Conservation (phyloP, 2,888 invertebrate genomes). For the Hydrotaea cyrtoneurina region DNA sequence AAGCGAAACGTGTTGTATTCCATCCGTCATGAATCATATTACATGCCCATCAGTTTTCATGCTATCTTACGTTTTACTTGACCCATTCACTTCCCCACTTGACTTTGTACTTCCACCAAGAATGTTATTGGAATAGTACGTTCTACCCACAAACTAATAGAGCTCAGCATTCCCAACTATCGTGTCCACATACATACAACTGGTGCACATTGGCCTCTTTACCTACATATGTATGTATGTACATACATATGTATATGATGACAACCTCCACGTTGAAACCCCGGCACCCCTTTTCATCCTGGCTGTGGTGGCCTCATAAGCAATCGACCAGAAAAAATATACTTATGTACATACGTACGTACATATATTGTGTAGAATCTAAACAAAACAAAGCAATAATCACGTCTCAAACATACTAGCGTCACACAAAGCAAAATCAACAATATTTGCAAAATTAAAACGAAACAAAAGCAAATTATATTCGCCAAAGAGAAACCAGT, state of each 20-base stretch:
- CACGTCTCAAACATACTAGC: background rate
- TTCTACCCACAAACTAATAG: background rate
- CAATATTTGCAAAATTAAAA: background rate
- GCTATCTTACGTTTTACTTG: background rate
- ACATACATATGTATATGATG: background rate
- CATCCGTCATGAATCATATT: constrained; percentile 38
- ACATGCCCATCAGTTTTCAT: background rate
- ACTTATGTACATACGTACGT: too few relatives aligned
- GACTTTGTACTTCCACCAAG: background rate
- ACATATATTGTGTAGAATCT: background rate
- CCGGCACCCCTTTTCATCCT: background rate
- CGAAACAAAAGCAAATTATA: background rate
- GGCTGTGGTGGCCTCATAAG: background rate
- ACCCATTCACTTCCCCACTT: background rate
- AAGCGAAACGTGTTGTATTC: background rate
- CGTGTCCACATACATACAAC: background rate
- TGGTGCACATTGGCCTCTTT: constrained; percentile 50
- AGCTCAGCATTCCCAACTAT: background rate
- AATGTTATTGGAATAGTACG: background rate
- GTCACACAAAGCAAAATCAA: background rate
- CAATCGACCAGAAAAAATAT: background rate
- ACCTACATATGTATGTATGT: constrained; percentile 27
- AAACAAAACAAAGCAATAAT: background rate
- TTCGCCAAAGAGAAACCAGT: background rate
- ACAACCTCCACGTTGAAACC: constrained; percentile 21